A percentile compares a stretch with the other conserved stretches of the same genome.
Conservation (phyloP, 1,140 invertebrate genomes). For the Sminthurides bifidus region DNA sequence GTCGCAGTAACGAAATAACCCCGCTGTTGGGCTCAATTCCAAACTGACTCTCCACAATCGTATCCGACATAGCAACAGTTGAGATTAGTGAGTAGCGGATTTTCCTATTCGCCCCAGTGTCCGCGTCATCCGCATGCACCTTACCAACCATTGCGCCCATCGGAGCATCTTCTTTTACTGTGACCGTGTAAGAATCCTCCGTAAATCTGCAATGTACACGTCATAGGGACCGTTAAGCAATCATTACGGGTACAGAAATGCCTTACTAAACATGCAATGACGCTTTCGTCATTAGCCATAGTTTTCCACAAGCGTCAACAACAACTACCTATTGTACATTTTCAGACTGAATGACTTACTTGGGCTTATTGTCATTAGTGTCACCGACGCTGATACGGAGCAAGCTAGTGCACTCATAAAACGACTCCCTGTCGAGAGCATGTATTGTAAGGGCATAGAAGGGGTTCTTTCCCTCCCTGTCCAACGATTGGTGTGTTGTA, state of each 20-base stretch:
- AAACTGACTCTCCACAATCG: conserved; percentile 63
- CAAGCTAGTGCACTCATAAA: conserved; percentile 48
- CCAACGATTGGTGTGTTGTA: conserved; percentile 57
- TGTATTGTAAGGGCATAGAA: conserved; percentile 73
- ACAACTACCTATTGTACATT: neutral
- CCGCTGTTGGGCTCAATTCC: conserved; percentile 62
- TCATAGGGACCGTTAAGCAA: neutral
- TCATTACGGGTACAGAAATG: neutral
- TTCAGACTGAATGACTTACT: conserved; percentile 42
- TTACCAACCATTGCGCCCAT: conserved; percentile 31
- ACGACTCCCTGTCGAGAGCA: conserved; percentile 67
- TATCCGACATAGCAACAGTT: conserved; percentile 47
- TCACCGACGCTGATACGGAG: conserved; percentile 67
- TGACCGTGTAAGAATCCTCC: conserved; percentile 55
- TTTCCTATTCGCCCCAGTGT: conserved; percentile 73
- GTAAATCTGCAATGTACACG: conserved; percentile 17
- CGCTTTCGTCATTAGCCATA: neutral
- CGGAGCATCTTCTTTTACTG: conserved; percentile 61
- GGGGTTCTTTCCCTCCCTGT: conserved; percentile 59
- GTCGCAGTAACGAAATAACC: conserved; percentile 66
- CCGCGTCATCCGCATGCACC: conserved; percentile 69
- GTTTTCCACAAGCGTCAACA: neutral
- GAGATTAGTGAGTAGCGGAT: conserved; percentile 58
- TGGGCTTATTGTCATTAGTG: conserved; percentile 76
- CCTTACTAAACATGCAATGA: neutral